Base-by-base conservation (phyloP, 2,797 vertebrate genomes). In the Percopsis omiscomaycus region DNA sequence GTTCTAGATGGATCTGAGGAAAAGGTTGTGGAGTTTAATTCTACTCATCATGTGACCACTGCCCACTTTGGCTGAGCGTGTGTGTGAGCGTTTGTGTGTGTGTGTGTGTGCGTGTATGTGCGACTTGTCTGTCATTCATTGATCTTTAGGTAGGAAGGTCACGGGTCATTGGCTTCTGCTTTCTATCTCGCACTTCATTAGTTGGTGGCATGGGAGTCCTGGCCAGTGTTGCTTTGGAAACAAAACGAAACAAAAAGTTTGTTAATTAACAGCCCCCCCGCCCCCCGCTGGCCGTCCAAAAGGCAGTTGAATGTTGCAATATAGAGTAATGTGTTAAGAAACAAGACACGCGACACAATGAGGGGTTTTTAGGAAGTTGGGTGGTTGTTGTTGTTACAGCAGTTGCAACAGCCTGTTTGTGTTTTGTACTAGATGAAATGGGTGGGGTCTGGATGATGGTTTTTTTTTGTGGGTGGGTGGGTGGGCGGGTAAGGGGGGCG, bases 281-380 rank as follows among this genome's bases (percentile, higher is more conserved):
- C 37, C 37, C 8, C 37, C 37, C 37, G 37, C 37, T 37, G 37
- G 37, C 37, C 37, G 22, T 22, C 22, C 22, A 22, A 22, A 22
- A 22, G 22, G 22, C 22, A 87, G 81, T 81, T 88, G 84, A 89
- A 90, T 85, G 84, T 86, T 85, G 66, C 69, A 69, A 13, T 82
- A 80, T 77, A 66, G 27, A 22, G 28, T 48, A 61, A 78, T 54
- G 12, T 68, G 66, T 84, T 71, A 4, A 48, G 4, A 12, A 3
- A 13, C 47, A 13, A 37, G 8, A n/a, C 15, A 4, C 9, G 2
- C 16, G 8, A 4, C 66, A 30, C 30, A 11, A 50, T 75, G 71
- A 75, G 60, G 80, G 29, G 5, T 75, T 73, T 84, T 66, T 64
- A n/a, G 72, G 49, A 32, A 37, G 69, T 65, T 64, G 47, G 56